These are phyloP conservation scores for Phalacrocorax brasilianus DNA, from an alignment of 2,113 vertebrate genomes.

Conservation along the genomic window DNA sequence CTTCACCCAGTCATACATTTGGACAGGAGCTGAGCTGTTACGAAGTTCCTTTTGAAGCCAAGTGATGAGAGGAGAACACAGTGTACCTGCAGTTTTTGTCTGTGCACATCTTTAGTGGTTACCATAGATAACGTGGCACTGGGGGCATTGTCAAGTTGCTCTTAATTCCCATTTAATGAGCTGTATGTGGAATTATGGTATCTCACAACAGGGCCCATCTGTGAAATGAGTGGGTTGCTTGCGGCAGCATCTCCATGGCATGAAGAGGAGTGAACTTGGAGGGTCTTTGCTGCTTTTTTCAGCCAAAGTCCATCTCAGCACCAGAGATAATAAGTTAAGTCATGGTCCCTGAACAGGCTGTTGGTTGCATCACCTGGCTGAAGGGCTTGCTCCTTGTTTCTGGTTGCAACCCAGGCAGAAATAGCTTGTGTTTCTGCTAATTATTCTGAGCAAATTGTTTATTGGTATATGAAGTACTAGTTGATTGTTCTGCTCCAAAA, in stretches of 20 bases:
- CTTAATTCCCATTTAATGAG: neutral
- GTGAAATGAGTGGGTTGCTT: neutral
- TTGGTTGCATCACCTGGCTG: no score
- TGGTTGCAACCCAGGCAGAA: no score
- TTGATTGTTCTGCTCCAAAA: no score
- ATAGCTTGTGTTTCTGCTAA: no score
- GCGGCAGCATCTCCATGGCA: neutral
- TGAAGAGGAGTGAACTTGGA: neutral
- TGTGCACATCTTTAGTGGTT: conserved; percentile 7
- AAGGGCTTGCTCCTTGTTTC: no score
- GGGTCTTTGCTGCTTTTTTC: neutral
- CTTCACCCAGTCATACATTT: rapidly evolving
- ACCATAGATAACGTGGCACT: neutral
- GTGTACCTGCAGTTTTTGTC: neutral
- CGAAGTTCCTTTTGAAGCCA: neutral
- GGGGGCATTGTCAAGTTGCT: neutral
- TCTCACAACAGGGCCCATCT: neutral
- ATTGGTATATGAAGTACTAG: no score
- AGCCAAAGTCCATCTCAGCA: neutral
- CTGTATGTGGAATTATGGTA: rapidly evolving
- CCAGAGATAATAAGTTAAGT: neutral
- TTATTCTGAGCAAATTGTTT: no score
- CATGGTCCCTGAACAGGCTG: no score
- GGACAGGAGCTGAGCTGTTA: conserved; percentile 6
- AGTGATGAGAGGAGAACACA: conserved; percentile 8